These are phyloP conservation scores for Lucilia cuprina DNA, from an alignment of 1,140 invertebrate genomes.

Conservation along the genomic window DNA sequence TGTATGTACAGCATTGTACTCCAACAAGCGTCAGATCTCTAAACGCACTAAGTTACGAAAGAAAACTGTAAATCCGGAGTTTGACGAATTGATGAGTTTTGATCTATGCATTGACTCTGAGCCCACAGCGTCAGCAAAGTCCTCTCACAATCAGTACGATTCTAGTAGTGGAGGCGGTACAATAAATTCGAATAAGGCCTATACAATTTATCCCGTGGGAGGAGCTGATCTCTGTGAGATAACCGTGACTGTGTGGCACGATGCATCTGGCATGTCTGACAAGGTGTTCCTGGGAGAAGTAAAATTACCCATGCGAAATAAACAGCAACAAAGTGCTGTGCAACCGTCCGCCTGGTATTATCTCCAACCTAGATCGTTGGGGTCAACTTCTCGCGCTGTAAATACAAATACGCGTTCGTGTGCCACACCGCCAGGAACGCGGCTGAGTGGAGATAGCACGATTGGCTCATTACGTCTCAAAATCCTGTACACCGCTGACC, in stretches of 20 bases:
- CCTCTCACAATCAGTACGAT: constrained; percentile 42
- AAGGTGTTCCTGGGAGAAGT: constrained; percentile 88
- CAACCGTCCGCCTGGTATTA: constrained; percentile 78
- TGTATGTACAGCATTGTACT: constrained; percentile 78
- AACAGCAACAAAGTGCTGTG: constrained; percentile 69
- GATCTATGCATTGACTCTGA: constrained; percentile 74
- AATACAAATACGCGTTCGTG: constrained; percentile 70
- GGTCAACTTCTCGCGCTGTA: constrained; percentile 66
- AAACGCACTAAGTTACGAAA: constrained; percentile 86
- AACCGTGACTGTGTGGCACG: constrained; percentile 84
- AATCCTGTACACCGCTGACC: constrained; percentile 86
- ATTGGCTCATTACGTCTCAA: constrained; percentile 84
- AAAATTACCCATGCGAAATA: constrained; percentile 74
- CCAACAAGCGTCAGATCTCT: constrained; percentile 81
- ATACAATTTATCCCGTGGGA: constrained; percentile 65
- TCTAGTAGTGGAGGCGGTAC: constrained; percentile 44
- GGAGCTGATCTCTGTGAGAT: constrained; percentile 75
- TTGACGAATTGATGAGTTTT: constrained; percentile 88
- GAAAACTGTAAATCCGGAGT: constrained; percentile 87
- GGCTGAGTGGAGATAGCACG: constrained; percentile 68
- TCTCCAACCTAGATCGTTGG: constrained; percentile 73
- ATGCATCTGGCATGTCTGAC: constrained; percentile 75
- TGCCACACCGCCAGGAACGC: constrained; percentile 73
- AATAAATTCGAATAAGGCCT: constrained; percentile 61
- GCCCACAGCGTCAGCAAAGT: constrained; percentile 26